A percentile compares a stretch with the other conserved stretches of the same genome.
phyloP scores from a whole-genome alignment of 2,113 vertebrate genomes.

The Morone saxatilis region DNA sequence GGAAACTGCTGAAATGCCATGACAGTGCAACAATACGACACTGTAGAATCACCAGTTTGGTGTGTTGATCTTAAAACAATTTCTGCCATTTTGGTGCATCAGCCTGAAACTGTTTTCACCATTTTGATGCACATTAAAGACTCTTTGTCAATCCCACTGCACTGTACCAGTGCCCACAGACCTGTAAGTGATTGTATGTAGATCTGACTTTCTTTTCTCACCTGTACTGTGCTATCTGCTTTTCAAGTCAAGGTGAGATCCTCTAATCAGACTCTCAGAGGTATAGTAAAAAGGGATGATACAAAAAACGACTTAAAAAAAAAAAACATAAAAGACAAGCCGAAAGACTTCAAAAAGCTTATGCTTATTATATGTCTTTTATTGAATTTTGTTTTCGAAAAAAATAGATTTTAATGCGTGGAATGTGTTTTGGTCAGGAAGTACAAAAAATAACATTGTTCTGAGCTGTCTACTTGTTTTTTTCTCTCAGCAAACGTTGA shows the following conservation, averaged over 20 bases:
- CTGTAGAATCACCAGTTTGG: conserved; percentile 62
- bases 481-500: conserved; percentile 78
- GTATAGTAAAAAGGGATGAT: conserved; percentile 65
- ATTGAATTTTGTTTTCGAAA: conserved; percentile 84
- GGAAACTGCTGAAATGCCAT: conserved; percentile 59
- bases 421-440: conserved; percentile 92
- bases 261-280: conserved; percentile 86
- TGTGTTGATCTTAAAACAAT: conserved; percentile 64
- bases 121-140: conserved; percentile 87
- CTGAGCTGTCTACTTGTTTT: conserved; percentile 89
- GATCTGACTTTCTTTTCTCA: conserved; percentile 87
- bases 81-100: conserved; percentile 76
- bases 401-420: conserved; percentile 94
- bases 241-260: conserved; percentile 85
- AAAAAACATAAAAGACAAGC: conserved; percentile 64
- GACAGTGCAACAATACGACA: conserved; percentile 65
- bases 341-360: conserved; percentile 84
- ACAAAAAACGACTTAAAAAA: conserved; percentile 54
- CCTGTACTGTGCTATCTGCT: conserved; percentile 91
- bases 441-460: conserved; percentile 90
- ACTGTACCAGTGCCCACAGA: conserved; percentile 96
- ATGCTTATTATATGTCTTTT: conserved; percentile 92
- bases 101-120: conserved; percentile 70
- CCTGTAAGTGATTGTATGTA: conserved; percentile 95
- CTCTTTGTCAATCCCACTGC: conserved; percentile 90